Base-by-base conservation (phyloP, 2,113 vertebrate species). In the Cebidichthys violaceus region DNA sequence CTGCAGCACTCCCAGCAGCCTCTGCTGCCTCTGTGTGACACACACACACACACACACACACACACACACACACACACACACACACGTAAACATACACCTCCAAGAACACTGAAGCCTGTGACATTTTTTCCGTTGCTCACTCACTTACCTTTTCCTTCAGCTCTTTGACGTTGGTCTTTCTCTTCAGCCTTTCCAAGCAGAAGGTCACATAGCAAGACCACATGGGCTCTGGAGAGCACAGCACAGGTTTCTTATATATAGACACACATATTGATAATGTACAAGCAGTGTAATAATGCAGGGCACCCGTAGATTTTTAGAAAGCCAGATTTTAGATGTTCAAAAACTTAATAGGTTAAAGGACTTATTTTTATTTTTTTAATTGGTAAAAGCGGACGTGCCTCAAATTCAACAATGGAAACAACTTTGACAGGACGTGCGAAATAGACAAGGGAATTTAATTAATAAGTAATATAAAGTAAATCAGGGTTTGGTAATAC, bases 131-230 rank as follows among this genome's bases (percentile, higher is more conserved):
- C 15, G 0, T 22, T 9, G 29, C 37, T 41, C 17, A 20, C 43
- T 13, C 6, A 2, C 37, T 50, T 92, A 99, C 97, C 94, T 96
- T 96, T 67, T 94, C 94, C 84, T 95, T 96, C 81, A 99, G 94
- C 70, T 96, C 92, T 57, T 90, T 70, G 78, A 96, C 95, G 22
- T 96, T 99, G 18, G 97, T 98, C 89, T 97, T 99, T 92, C 98
- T 97, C 78, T 96, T 95, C 54, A 91, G 95, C 71, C 97, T 95
- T 81, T 98, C 97, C 79, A 96, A 83, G 75, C 97, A 98, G 92
- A 98, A 99, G 6, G 80, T 90, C 52, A 96, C 86, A n/a, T 97
- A 99, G 89, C 93, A 96, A 13, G 96, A 96, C 97, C 98, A 99
- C 97, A 99, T 97, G 75, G 94, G 89, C 92, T 96, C 98, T 99